Percentiles rank a stretch among this genome's conserved stretches.
Conservation (phyloP, 2,797 vertebrate species). For the Pagetopsis macropterus region DNA sequence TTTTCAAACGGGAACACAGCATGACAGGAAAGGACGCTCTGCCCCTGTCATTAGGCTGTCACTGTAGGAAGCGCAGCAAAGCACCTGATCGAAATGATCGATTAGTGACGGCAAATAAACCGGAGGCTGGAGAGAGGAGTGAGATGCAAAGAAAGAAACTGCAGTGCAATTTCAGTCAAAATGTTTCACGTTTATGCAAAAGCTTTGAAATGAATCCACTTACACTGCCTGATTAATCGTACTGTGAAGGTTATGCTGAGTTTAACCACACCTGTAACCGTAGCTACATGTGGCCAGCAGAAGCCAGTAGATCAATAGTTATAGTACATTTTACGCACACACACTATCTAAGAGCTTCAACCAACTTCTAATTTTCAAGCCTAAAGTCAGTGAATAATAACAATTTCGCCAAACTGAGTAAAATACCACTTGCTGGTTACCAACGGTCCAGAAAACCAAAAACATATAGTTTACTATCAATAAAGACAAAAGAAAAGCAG, state of each 20-base stretch:
- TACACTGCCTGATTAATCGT: background rate
- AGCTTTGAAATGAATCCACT: background rate
- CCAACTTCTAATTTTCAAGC: background rate
- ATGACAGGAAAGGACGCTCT: slow-evolving; percentile 33
- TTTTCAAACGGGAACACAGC: slow-evolving; percentile 13
- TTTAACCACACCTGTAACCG: background rate
- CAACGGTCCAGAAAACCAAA: background rate
- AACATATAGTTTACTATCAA: background rate
- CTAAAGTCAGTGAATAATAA: slow-evolving; percentile 3
- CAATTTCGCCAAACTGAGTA: background rate
- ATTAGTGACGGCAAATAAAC: slow-evolving; percentile 55
- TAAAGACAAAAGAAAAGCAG: background rate
- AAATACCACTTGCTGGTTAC: background rate
- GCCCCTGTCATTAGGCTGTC: slow-evolving; percentile 30
- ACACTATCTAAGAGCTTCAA: background rate
- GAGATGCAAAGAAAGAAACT: slow-evolving; percentile 12
- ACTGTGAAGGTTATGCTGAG: background rate
- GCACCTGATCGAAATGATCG: slow-evolving; percentile 38
- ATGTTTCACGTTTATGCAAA: background rate
- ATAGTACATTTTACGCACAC: background rate
- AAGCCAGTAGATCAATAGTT: background rate
- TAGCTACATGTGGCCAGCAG: background rate
- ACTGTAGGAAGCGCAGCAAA: slow-evolving; percentile 25
- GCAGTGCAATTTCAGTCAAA: background rate
- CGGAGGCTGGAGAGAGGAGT: background rate